Conservation (phyloP, 2,888 invertebrate species). For the Conchocele bisecta region DNA sequence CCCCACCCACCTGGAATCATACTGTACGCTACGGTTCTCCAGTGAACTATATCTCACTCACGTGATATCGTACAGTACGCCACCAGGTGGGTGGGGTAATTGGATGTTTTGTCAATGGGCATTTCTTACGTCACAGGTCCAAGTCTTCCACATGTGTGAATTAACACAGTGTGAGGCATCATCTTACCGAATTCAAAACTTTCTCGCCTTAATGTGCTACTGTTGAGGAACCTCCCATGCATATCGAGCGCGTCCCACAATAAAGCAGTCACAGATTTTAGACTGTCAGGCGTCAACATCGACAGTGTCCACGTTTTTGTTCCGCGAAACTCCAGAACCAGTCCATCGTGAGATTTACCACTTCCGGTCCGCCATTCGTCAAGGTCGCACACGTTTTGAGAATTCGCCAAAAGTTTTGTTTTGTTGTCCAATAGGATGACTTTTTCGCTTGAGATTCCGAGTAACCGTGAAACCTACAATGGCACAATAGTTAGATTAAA, state of each 20-base stretch:
- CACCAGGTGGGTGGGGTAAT: no score
- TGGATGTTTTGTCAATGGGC: no score
- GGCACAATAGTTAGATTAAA: no score
- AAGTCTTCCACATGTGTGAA: no score
- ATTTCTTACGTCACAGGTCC: no score
- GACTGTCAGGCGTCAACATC: slow-evolving; percentile 84
- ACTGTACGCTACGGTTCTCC: no score
- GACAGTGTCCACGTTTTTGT: slow-evolving; percentile 84
- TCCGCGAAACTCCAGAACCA: slow-evolving; percentile 86
- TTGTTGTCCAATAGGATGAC: slow-evolving; percentile 86
- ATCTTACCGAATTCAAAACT: slow-evolving; percentile 77
- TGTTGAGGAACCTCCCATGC: slow-evolving; percentile 77
- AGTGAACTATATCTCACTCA: no score
- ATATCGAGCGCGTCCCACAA: slow-evolving; percentile 87
- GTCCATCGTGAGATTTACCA: slow-evolving; percentile 86
- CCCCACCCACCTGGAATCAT: no score
- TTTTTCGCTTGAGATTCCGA: slow-evolving; percentile 86
- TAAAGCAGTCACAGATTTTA: slow-evolving; percentile 85
- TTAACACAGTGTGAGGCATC: background rate
- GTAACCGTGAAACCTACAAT: slow-evolving; percentile 84
- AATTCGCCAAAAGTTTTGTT: slow-evolving; percentile 85
- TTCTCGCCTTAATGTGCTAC: slow-evolving; percentile 72
- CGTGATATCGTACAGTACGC: no score
- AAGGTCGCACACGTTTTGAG: slow-evolving; percentile 84
- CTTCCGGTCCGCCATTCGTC: slow-evolving; percentile 87